Conservation (phyloP, 2,888 invertebrate species). For the Cryptocheilus praepositus region DNA sequence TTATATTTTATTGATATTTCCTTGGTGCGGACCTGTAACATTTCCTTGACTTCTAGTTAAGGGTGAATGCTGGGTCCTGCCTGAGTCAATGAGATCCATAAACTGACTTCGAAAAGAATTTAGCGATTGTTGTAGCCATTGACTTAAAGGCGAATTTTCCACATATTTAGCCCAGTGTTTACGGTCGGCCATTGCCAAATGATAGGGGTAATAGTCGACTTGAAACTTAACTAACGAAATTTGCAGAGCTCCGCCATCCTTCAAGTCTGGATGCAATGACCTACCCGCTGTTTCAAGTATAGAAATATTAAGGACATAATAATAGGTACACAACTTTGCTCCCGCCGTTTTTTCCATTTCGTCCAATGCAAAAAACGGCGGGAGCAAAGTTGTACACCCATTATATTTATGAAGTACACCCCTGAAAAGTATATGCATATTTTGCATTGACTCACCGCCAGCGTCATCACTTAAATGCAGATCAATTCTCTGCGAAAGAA, state of each 20-base stretch:
- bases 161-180: constrained; percentile 91
- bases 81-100: constrained; percentile 84
- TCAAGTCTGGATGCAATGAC: constrained; percentile 88
- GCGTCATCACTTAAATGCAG: constrained; percentile 97
- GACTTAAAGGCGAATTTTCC: constrained; percentile 87
- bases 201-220: constrained; percentile 97
- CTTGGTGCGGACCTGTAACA: constrained; percentile 49
- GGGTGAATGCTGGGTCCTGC: constrained; percentile 76
- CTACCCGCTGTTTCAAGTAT: constrained; percentile 81
- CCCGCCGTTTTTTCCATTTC: too few relatives aligned
- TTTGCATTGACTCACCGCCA: constrained; percentile 79
- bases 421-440: neutral
- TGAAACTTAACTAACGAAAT: constrained; percentile 91
- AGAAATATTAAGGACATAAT: constrained; percentile 6
- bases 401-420: too few relatives aligned
- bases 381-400: too few relatives aligned
- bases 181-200: constrained; percentile 91
- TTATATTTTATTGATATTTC: neutral
- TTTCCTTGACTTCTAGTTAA: constrained; percentile 72
- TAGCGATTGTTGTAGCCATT: constrained; percentile 92
- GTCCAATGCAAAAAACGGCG: too few relatives aligned
- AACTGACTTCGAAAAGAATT: constrained; percentile 86
- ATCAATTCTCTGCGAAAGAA: constrained; percentile 94
- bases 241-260: constrained; percentile 95
- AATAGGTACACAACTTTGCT: too few relatives aligned